phyloP scores from a whole-genome alignment of 2,113 vertebrate genomes.

The Amazona guildingii region DNA sequence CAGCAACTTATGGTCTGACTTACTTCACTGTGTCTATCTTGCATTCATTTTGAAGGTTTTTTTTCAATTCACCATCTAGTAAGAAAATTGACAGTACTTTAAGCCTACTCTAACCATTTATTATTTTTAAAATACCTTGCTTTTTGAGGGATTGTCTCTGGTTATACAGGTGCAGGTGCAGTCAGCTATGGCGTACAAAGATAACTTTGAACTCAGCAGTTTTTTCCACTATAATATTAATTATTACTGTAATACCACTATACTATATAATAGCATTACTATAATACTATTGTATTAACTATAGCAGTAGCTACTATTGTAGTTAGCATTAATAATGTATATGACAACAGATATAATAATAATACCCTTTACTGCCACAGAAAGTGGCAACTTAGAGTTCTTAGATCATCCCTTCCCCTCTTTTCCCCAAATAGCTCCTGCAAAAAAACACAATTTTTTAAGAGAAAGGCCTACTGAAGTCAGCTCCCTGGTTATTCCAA shows the following conservation, averaged over 20 bases:
- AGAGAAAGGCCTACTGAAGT: background rate
- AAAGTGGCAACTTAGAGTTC: background rate
- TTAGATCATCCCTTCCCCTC: background rate
- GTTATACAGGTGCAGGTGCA: background rate
- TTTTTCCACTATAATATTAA: background rate
- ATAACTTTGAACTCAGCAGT: background rate
- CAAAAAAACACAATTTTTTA: background rate
- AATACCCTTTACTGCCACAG: background rate
- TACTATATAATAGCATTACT: background rate
- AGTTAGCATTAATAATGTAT: constrained; percentile 13
- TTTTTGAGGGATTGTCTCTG: background rate
- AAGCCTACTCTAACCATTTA: background rate
- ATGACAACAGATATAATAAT: background rate
- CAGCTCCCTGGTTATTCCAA: background rate
- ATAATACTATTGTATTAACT: background rate
- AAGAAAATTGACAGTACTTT: background rate
- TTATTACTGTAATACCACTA: background rate
- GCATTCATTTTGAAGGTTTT: background rate
- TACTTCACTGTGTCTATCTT: background rate
- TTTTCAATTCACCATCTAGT: background rate
- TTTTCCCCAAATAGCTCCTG: background rate
- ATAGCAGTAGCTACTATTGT: background rate
- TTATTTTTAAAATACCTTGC: background rate
- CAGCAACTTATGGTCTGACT: background rate
- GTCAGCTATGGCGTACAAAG: background rate